Conservation (phyloP, 2,113 vertebrate species). For the Origma solitaria region DNA sequence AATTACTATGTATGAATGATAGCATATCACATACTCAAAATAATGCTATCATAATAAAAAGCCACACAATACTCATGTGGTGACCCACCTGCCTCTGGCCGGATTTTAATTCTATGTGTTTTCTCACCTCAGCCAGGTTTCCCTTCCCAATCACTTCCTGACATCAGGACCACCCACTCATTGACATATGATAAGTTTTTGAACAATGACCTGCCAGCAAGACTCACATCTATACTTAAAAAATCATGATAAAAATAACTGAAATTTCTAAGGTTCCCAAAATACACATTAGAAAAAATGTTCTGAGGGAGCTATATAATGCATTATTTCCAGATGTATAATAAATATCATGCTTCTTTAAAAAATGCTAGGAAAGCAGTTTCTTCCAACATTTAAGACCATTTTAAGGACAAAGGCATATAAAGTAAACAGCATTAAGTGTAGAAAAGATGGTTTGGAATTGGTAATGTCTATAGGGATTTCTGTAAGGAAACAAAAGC, state of each 20-base stretch:
- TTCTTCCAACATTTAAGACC: slow-evolving; percentile 10
- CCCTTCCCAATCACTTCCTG: background rate
- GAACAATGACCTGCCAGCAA: slow-evolving; percentile 43
- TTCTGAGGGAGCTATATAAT: background rate
- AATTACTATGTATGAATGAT: background rate
- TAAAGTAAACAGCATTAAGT: background rate
- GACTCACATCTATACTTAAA: slow-evolving; percentile 17
- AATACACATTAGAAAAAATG: background rate
- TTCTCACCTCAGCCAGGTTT: background rate
- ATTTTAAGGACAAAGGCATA: background rate
- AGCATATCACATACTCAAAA: background rate
- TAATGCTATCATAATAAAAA: background rate
- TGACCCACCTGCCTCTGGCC: background rate
- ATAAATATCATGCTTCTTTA: background rate
- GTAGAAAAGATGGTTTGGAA: background rate
- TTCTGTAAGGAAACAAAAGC: background rate
- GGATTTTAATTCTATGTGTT: background rate
- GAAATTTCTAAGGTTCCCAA: slow-evolving; percentile 18
- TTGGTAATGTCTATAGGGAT: background rate
- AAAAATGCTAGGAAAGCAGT: slow-evolving; percentile 22
- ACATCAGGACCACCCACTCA: slow-evolving; percentile 20
- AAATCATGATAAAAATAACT: slow-evolving; percentile 22
- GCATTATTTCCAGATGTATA: slow-evolving; percentile 52
- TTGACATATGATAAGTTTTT: slow-evolving; percentile 21
- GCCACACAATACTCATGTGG: background rate